Evolutionary conservation across 2,888 invertebrate species (phyloP), one percentile per base, ranked within the genome.

Genomic region (Creontiades dilutus): DNA sequence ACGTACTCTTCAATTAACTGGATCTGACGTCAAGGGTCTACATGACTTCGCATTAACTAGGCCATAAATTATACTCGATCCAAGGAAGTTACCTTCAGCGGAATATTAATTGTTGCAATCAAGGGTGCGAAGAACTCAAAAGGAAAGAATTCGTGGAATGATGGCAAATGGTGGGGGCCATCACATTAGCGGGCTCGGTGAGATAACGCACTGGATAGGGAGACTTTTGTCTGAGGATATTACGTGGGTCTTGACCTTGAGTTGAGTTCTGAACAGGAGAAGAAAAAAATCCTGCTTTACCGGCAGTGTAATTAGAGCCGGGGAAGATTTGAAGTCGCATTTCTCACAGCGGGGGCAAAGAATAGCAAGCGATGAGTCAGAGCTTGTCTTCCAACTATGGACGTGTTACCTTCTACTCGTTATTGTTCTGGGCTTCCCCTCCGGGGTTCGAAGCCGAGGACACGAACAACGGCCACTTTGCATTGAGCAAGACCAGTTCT

Each of bases 281-380:
- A 68, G 23, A 68, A 68, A 68, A 16, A 7, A 37, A 37, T 37
- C 37, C 37, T 68, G 5, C 68, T 23, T 19, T 19, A 19, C 23
- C 61, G 61, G 19, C 61, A 7, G 57, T 13, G 68, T 68, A 68
- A 68, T 68, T 68, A 68, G 68, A 11, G 13, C 23, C 23, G 68
- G 68, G 68, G 68, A 68, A 68, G 68, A n/a, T 68, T 68, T 23
- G 68, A 68, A 68, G 68, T 23, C 23, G 68, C 23, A 23, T 19
- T 68, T 68, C 23, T 68, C 68, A 23, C 23, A 23, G 68, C 68
- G 23, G 68, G 68, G 68, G 68, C 68, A 19, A 9, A 3, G 4
- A 23, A 23, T 68, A 23, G 68, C 68, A n/a, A 5, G 13, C 23
- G 68, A 23, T 68, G 68, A 68, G 68, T 68, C 68, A 68, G 3